Evolutionary conservation across 2,113 vertebrate genomes (phyloP).

Genomic region (Girardinichthys multiradiatus): DNA sequence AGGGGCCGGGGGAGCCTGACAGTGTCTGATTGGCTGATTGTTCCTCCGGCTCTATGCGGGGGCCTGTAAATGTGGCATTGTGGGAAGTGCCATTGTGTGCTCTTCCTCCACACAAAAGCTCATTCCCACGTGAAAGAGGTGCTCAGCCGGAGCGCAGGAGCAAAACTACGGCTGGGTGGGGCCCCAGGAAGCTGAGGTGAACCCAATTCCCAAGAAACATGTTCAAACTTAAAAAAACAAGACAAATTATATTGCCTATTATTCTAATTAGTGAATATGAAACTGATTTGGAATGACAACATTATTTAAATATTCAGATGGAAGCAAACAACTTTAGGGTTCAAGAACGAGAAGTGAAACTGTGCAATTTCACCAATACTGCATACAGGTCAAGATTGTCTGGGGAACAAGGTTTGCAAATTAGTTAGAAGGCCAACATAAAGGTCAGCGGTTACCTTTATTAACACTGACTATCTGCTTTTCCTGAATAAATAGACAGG

Average conservation of each 20-base stretch:
- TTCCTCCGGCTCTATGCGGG: slow-evolving; percentile 87
- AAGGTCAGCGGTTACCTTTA: too few relatives aligned
- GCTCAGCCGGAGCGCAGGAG: slow-evolving; percentile 84
- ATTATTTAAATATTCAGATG: background rate
- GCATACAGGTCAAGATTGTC: too few relatives aligned
- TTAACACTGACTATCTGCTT: too few relatives aligned
- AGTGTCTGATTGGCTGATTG: slow-evolving; percentile 98
- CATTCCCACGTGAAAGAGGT: slow-evolving; percentile 99
- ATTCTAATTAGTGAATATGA: background rate
- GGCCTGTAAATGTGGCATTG: slow-evolving; percentile 88
- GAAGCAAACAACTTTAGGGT: too few relatives aligned
- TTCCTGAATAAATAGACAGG: too few relatives aligned
- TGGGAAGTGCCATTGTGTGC: slow-evolving; percentile 99
- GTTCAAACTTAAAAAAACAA: slow-evolving; percentile 8
- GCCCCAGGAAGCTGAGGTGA: slow-evolving; percentile 76
- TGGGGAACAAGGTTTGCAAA: too few relatives aligned
- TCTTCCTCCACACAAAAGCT: slow-evolving; percentile 91
- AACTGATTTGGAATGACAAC: background rate
- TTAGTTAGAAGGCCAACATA: too few relatives aligned
- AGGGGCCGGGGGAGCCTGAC: slow-evolving; percentile 85
- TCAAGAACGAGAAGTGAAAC: background rate
- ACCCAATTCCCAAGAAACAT: slow-evolving; percentile 86
- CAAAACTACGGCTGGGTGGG: slow-evolving; percentile 84
- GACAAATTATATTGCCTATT: background rate
- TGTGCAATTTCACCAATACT: background rate